These are phyloP conservation scores for Nesospiza acunhae DNA, from an alignment of 2,113 vertebrate species.

Conservation along the genomic window DNA sequence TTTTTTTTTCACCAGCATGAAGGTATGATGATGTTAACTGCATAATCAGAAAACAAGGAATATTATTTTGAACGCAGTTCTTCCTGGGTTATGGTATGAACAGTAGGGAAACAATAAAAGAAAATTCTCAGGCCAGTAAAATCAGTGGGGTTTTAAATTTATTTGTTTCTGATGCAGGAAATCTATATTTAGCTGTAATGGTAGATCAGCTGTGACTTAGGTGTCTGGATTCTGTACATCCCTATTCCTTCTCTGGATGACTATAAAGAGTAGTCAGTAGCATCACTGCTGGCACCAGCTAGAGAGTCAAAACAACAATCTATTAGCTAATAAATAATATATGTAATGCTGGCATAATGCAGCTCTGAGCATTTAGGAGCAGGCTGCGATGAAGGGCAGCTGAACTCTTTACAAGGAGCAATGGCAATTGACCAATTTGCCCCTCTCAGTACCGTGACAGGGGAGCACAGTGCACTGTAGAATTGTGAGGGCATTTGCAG, in stretches of 20 bases:
- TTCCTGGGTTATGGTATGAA: not conserved
- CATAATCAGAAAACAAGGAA: not conserved
- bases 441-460: not conserved
- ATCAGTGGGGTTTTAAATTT: not conserved
- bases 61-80: not conserved
- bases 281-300: constrained; percentile 8
- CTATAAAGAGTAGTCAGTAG: not conserved
- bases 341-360: not conserved
- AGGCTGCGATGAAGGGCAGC: not conserved
- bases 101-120: not conserved
- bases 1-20: not conserved
- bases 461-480: not conserved
- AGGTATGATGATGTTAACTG: not conserved
- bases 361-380: not conserved
- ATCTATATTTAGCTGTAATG: constrained; percentile 23
- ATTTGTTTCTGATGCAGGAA: not conserved
- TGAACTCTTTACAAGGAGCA: not conserved
- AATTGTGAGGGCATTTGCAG: not conserved
- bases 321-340: constrained; percentile 53
- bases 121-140: not conserved
- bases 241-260: not conserved
- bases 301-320: constrained; percentile 3
- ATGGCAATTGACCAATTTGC: not conserved
- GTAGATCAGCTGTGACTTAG: constrained; percentile 19
- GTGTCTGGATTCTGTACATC: not conserved